Base-by-base conservation (phyloP, 2,888 invertebrate genomes). In the Selenia dentaria region DNA sequence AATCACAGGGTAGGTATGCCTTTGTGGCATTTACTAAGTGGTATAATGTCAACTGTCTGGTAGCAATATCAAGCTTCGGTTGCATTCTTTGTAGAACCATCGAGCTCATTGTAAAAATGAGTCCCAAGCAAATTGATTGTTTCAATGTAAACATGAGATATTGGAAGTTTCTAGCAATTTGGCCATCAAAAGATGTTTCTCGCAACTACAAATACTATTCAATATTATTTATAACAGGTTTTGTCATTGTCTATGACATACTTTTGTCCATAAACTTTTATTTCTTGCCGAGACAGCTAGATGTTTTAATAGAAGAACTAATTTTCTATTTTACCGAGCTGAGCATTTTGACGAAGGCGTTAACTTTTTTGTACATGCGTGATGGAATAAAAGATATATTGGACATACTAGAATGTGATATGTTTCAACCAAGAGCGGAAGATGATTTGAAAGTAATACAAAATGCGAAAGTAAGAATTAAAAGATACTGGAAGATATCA, bases 301-400 rank as follows among this genome's bases (percentile, higher is more conserved):
- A 82, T 11, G 32, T 61, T 13, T 64, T 79, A 41, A 67, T 80
- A 8, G 77, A 74, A 36, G 74, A 80, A 57, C 46, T 78, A 62
- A 51, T 82, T 44, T 76, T 83, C 55, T 82, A 74, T 60, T 78
- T 80, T 14, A 77, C 71, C 0, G 66, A 69, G 40, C 2, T 79
- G 1, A 47, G 70, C 11, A 58, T 72, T 1, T 11, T 55, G 3
- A 72, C 74, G 1, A 84, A 81, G 69, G 70, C 65, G 3, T 18
- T 83, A 2, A 79, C 79, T 0, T 72, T 74, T 56, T 24, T 70
- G 0, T 36, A 72, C 1, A 54, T 64, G 57, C 66, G 55, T 8
- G 40, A 64, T 0, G 67, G 73, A 53, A 73, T 83, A 20, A 28
- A 40, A 6, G 26, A 59, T 6, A 54, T 79, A 10, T 44, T 85